Percentiles rank a stretch among this genome's conserved stretches.
Conservation (phyloP, 2,113 vertebrate species). For the Seriola quinqueradiata region DNA sequence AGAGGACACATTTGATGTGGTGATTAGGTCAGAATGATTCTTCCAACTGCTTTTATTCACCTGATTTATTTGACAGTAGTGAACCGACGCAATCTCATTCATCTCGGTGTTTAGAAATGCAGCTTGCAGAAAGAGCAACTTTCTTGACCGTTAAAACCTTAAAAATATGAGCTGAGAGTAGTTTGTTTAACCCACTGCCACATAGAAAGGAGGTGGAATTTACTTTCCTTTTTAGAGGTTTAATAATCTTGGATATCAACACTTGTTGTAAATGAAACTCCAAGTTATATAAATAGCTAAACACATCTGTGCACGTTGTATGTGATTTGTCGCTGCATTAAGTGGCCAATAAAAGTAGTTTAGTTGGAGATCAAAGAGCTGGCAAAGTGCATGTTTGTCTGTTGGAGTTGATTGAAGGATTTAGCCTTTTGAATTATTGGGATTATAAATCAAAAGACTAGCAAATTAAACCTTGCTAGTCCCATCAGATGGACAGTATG, state of each 20-base stretch:
- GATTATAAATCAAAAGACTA: background rate
- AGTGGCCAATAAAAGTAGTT: background rate
- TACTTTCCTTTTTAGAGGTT: background rate
- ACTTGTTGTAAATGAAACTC: background rate
- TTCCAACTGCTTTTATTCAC: background rate
- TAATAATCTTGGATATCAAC: background rate
- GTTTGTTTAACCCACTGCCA: background rate
- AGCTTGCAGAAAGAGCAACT: background rate
- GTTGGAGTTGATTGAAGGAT: background rate
- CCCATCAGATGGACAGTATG: background rate
- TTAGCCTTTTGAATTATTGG: background rate
- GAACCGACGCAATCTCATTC: background rate
- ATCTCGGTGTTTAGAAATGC: background rate
- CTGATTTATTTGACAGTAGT: background rate
- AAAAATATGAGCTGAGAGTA: background rate
- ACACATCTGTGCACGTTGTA: background rate
- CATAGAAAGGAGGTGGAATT: background rate
- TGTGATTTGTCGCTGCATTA: background rate
- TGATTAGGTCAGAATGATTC: background rate
- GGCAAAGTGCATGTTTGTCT: background rate
- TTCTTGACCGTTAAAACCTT: background rate
- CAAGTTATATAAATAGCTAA: background rate
- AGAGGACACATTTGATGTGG: background rate
- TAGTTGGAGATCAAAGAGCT: background rate
- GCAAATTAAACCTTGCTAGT: background rate